These are phyloP conservation scores for Ammodramus savannarum DNA, from an alignment of 2,113 vertebrate species.

Conservation along the genomic window DNA sequence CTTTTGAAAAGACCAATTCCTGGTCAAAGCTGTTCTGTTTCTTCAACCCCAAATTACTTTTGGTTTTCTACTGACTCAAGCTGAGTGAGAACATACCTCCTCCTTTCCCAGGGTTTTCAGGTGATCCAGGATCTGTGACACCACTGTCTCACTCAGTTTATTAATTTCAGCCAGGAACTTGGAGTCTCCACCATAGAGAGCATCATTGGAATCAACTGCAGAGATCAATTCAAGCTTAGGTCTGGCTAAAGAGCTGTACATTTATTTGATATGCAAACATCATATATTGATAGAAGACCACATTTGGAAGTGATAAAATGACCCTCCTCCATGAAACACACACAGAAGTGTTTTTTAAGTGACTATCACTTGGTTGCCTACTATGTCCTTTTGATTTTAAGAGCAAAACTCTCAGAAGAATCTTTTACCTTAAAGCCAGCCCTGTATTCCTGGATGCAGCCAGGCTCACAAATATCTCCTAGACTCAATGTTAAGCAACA, in stretches of 20 bases:
- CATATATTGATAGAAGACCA: neutral
- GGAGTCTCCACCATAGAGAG: constrained; percentile 92
- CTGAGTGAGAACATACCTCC: constrained; percentile 76
- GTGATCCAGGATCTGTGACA: constrained; percentile 92
- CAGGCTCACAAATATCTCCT: neutral
- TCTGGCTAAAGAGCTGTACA: neutral
- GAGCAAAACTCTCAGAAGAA: neutral
- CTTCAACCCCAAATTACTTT: neutral
- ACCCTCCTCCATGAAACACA: neutral
- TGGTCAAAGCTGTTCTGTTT: neutral
- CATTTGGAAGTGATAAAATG: neutral
- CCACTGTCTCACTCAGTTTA: constrained; percentile 90
- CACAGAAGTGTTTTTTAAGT: neutral
- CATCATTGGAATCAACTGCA: constrained; percentile 94
- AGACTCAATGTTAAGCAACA: neutral
- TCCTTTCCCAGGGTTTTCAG: constrained; percentile 88
- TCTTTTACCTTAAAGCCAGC: neutral
- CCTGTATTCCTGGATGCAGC: neutral
- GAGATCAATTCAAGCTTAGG: neutral
- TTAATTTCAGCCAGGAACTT: constrained; percentile 94
- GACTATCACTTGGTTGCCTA: neutral
- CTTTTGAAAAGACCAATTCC: neutral
- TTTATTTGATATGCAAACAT: neutral
- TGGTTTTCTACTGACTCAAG: neutral
- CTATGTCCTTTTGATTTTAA: neutral